These are phyloP conservation scores for Falco concolor DNA, from an alignment of 2,797 vertebrate genomes.

Conservation along the genomic window DNA sequence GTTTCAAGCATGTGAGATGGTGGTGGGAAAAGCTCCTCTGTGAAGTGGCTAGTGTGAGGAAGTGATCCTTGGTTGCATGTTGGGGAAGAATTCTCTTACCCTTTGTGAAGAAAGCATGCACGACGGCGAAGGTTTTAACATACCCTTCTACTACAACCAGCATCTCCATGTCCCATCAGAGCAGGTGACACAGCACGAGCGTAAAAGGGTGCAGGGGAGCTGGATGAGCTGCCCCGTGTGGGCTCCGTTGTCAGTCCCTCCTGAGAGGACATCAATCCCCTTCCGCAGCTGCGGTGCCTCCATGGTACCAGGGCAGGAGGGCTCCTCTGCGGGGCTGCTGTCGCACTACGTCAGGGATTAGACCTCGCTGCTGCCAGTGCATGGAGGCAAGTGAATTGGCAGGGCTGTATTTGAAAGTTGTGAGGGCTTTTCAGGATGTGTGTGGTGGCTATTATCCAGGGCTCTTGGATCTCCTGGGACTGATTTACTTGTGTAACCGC, in stretches of 20 bases:
- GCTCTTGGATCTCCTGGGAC: neutral
- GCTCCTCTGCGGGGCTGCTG: neutral
- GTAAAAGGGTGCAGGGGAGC: neutral
- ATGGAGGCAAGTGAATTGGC: neutral
- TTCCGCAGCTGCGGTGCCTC: neutral
- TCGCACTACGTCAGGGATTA: rapidly evolving
- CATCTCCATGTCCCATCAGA: neutral
- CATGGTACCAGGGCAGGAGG: neutral
- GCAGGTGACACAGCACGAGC: neutral
- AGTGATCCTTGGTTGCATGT: no score
- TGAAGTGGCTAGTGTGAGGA: neutral
- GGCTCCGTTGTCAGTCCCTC: neutral
- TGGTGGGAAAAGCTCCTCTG: neutral
- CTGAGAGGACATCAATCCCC: neutral
- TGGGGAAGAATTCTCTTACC: neutral
- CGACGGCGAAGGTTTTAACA: neutral
- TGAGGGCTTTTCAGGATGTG: neutral
- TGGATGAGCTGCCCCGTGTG: neutral
- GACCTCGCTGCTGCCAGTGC: rapidly evolving
- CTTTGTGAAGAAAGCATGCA: neutral
- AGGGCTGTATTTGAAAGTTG: neutral
- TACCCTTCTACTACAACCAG: neutral
- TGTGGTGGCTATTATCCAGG: neutral
- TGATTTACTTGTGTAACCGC: neutral
- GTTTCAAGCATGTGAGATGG: neutral